Base-by-base conservation (phyloP, 2,113 vertebrate species). In the Eulemur rufifrons region DNA sequence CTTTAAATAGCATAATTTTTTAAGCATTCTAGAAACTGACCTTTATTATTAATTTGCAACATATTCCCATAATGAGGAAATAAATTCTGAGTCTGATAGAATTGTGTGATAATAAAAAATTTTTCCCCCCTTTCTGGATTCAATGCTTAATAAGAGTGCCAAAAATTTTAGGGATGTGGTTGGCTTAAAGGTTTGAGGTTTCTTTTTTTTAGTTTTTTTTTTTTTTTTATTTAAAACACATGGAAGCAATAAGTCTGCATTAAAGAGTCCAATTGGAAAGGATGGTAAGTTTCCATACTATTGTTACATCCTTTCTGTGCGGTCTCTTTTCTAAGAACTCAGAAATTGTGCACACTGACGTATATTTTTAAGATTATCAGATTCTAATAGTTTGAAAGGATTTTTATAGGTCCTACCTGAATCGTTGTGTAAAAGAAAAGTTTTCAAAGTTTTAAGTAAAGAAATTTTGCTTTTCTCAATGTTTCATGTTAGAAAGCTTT, bases 221-320 rank as follows among this genome's bases (percentile, higher is more conserved):
- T 68, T 96, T 97, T 97, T 95, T 87, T 98, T 94, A 97, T 98
- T 97, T 92, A 61, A 95, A 98, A 95, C 98, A 99, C 97, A 98
- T 99, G 99, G 98, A 99, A 99, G 94, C 98, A 99, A 99, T 99
- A 98, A 98, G 95, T 96, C 94, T 97, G 97, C 95, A 98, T 90
- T 98, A 97, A 98, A 96, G 91, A 95, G 92, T 98, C 97, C 98
- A 98, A 56, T 98, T 98, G 98, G 98, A 98, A 98, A 97, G 98
- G 94, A 94, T 95, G 88, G 88, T 97, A 98, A 98, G 93, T 98
- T 99, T 99, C 98, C 98, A 98, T 98, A 97, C 96, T 95, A 98
- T 98, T 98, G 96, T 98, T 98, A 97, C 97, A 97, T 98, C 98
- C 98, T 97, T 98, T 96, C 98, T 98, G 98, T 98, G 98, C 97